Evolutionary conservation across 2,888 invertebrate genomes (phyloP), one percentile per base, ranked within the genome.

Genomic region (Steinernema hermaphroditum): DNA sequence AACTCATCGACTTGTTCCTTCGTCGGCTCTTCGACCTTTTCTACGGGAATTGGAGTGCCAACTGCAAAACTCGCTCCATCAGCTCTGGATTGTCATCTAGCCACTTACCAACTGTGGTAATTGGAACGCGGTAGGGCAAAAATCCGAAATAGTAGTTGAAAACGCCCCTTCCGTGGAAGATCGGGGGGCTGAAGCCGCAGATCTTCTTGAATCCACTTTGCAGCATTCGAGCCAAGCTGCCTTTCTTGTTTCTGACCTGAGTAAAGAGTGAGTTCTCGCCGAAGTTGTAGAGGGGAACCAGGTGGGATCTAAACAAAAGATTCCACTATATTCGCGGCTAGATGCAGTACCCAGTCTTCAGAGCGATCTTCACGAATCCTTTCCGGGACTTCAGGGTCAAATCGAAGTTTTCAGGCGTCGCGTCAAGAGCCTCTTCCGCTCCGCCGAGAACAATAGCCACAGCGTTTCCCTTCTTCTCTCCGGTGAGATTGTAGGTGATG

Each of bases 111-210:
- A 82, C 82, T 4, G 80, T 78, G 72, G 81, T 81, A 44, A 82
- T 76, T 1, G 92, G 92, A 75, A 89, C 90, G 50, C 95, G 90
- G 69, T 91, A 90, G 0, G 96, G 96, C 71, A 96, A 88, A 6
- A 94, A 87, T 0, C 96, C 96, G 86, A 92, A 93, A 0, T 91
- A 91, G 86, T 96, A 96, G 87, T 96, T 95, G 86, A 96, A 93
- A 74, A 96, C 89, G 1, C 96, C 96, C 44, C 96, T 89, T 1
- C 89, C 89, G 72, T 87, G 83, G 77, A 89, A 87, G 2, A 88
- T 69, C 1, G 88, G 88, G 2, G 87, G 86, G 1, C 88, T 87
- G 76, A 88, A 87, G 22, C 87, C 87, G 22, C 84, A 70, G 2
- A 83, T 57, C 34, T 81, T 80, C 50, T 86, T 87, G 75, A 86